Evolutionary conservation across 2,113 vertebrate genomes (phyloP).

Genomic region (Myotis yumanensis): DNA sequence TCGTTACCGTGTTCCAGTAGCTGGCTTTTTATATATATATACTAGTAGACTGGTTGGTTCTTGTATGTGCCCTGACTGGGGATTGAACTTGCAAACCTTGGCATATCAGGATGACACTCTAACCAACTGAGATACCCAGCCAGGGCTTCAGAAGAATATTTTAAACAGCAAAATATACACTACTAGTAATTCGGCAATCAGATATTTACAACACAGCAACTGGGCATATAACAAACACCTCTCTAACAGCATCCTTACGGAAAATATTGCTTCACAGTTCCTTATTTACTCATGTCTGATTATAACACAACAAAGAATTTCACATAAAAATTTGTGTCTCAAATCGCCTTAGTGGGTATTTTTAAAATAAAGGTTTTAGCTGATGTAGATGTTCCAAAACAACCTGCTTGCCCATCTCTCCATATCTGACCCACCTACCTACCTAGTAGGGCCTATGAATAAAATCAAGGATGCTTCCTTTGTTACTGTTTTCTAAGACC

Average conservation of each 20-base stretch:
- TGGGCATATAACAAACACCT: neutral
- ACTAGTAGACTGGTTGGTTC: neutral
- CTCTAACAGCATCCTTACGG: neutral
- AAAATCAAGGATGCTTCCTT: neutral
- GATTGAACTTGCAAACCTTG: neutral
- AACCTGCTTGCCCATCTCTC: neutral
- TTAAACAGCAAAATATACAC: neutral
- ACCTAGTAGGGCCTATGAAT: neutral
- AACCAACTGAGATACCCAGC: neutral
- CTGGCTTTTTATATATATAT: too few relatives aligned
- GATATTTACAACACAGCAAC: neutral
- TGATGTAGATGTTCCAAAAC: neutral
- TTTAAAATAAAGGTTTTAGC: conserved; percentile 33
- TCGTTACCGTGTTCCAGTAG: too few relatives aligned
- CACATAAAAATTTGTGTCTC: neutral
- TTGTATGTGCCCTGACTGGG: neutral
- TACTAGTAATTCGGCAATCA: neutral
- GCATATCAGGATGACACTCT: neutral
- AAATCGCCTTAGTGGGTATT: neutral
- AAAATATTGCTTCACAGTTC: neutral
- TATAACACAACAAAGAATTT: neutral
- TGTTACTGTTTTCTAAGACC: neutral
- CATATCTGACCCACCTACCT: neutral
- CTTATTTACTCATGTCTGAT: neutral
- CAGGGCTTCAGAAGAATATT: neutral